Conservation (phyloP, 2,888 invertebrate genomes). For the Cybosia mesomella region DNA sequence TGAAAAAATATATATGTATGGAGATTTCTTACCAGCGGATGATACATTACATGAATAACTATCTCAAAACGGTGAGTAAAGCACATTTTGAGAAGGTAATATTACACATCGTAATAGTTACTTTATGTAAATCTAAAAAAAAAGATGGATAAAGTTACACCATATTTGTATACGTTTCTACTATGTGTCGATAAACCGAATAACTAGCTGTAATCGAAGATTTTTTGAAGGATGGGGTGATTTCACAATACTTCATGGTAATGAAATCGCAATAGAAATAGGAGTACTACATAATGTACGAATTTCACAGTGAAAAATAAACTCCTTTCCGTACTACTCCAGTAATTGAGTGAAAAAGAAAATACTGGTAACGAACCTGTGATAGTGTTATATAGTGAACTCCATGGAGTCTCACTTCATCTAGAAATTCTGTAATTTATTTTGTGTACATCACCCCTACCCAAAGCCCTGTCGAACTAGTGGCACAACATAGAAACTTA, state of each 20-base stretch:
- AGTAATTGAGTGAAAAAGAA: neutral
- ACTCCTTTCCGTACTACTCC: neutral
- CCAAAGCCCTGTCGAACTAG: neutral
- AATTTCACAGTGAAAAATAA: neutral
- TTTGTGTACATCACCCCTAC: neutral
- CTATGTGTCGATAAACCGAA: neutral
- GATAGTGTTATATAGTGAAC: neutral
- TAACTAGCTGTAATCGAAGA: neutral
- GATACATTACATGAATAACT: slow-evolving; percentile 14
- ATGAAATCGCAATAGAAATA: neutral
- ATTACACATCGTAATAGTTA: neutral
- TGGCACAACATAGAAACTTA: neutral
- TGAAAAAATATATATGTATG: slow-evolving; percentile 7
- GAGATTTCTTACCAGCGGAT: slow-evolving; percentile 9
- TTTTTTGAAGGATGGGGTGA: too few species aligned
- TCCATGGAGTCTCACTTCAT: neutral
- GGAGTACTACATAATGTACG: neutral
- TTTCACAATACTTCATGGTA: neutral
- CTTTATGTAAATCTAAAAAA: too few species aligned
- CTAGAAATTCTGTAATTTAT: neutral
- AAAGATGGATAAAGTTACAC: too few species aligned
- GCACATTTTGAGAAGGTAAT: slow-evolving; percentile 24
- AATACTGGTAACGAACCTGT: neutral
- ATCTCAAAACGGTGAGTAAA: slow-evolving; percentile 3
- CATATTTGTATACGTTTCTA: neutral